phyloP scores from a whole-genome alignment of 53 echinoderm and acorn worm genomes.

The Zoroaster sp. region DNA sequence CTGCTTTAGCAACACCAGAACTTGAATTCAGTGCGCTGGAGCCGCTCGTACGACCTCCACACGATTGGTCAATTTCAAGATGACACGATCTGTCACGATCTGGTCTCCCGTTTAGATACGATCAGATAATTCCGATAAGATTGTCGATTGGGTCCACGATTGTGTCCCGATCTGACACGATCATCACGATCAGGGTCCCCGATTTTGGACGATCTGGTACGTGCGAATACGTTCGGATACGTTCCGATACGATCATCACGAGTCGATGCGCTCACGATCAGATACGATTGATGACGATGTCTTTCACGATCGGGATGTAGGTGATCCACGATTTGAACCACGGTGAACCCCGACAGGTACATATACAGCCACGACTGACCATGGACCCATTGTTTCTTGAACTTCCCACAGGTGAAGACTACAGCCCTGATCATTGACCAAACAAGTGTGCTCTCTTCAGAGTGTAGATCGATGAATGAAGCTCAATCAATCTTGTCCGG shows the following conservation, averaged over 20 bases:
- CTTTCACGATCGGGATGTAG: background rate
- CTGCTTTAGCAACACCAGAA: too few relatives aligned
- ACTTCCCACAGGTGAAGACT: background rate
- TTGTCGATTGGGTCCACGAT: background rate
- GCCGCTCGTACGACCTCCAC: background rate
- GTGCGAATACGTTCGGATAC: conserved; percentile 7
- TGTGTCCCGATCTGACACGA: conserved; percentile 2
- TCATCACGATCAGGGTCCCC: conserved; percentile 20
- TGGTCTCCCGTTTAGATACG: conserved; percentile 5
- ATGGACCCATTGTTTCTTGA: background rate
- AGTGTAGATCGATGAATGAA: too few relatives aligned
- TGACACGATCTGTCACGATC: conserved; percentile 20
- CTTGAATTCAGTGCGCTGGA: background rate
- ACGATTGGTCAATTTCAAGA: background rate
- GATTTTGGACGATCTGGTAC: conserved; percentile 34
- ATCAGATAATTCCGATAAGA: background rate
- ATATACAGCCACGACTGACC: background rate
- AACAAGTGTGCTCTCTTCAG: too few relatives aligned
- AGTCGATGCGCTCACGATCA: background rate
- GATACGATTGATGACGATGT: background rate
- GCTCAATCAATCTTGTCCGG: too few relatives aligned
- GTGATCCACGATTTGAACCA: background rate
- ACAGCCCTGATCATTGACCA: too few relatives aligned
- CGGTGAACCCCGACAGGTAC: background rate
- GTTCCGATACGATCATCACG: conserved; percentile 29